phyloP scores from a whole-genome alignment of 2,888 invertebrate species.

The Dermolepida albohirtum region DNA sequence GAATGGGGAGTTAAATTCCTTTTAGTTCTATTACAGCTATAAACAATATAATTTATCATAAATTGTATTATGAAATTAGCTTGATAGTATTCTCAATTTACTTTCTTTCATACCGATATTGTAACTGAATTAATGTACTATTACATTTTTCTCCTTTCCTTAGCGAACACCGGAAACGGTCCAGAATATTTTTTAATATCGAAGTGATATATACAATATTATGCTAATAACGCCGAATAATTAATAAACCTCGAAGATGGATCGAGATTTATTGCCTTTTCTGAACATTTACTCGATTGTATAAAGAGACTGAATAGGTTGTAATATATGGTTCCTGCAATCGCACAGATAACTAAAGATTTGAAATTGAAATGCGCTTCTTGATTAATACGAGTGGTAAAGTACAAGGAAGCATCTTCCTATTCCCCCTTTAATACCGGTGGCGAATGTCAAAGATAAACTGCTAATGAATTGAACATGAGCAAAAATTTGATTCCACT shows the following conservation, averaged over 20 bases:
- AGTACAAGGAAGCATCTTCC: slow-evolving; percentile 16
- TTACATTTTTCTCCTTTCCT: too few relatives aligned
- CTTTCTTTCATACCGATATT: too few relatives aligned
- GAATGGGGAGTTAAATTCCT: too few relatives aligned
- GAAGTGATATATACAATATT: neutral
- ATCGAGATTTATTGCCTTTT: slow-evolving; percentile 29
- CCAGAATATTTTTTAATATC: too few relatives aligned
- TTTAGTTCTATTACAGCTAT: too few relatives aligned
- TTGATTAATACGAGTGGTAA: slow-evolving; percentile 18
- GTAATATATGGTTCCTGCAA: slow-evolving; percentile 18
- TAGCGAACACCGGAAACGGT: too few relatives aligned
- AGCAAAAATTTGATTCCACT: slow-evolving; percentile 62
- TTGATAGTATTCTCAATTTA: too few relatives aligned
- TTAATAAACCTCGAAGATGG: neutral
- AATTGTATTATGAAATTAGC: too few relatives aligned
- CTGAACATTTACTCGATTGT: slow-evolving; percentile 10
- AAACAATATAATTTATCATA: too few relatives aligned
- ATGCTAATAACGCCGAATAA: neutral
- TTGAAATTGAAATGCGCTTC: slow-evolving; percentile 33
- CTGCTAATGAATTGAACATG: slow-evolving; percentile 66
- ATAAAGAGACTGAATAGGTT: slow-evolving; percentile 15
- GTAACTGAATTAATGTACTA: too few relatives aligned
- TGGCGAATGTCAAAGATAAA: slow-evolving; percentile 57
- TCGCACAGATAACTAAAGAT: slow-evolving; percentile 26
- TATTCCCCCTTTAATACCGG: slow-evolving; percentile 22